Percentiles rank a stretch among this genome's conserved stretches.
Evolutionary conservation across 2,797 vertebrate genomes (phyloP).

Genomic region (Acestrorhynchus altus): DNA sequence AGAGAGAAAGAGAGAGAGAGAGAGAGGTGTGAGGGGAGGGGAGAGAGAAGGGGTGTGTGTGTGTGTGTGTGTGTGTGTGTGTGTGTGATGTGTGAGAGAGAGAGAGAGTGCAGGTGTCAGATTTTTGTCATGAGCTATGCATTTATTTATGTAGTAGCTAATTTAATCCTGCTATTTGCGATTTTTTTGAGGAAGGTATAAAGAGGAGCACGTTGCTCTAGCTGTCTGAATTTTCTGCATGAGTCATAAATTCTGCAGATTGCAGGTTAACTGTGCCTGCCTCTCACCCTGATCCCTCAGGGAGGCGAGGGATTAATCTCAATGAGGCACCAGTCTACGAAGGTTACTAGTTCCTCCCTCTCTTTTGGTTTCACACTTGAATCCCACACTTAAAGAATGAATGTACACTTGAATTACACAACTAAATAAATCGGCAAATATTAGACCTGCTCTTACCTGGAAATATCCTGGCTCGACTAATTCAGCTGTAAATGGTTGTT

Average conservation of each 20-base stretch:
- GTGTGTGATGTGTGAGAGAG: background rate
- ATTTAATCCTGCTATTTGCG: constrained; percentile 4
- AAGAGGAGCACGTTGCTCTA: background rate
- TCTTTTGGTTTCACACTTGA: background rate
- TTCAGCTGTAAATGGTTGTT: background rate
- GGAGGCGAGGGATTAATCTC: background rate
- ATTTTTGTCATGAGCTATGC: constrained; percentile 17
- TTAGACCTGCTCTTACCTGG: background rate
- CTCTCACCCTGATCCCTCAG: background rate
- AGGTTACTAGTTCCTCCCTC: background rate
- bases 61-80: too few species aligned
- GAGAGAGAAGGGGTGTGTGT: background rate
- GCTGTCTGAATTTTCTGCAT: background rate
- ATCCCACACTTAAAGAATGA: background rate
- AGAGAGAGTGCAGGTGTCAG: background rate
- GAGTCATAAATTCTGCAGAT: constrained; percentile 13
- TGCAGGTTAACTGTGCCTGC: constrained; percentile 1
- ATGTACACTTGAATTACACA: background rate
- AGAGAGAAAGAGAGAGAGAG: background rate
- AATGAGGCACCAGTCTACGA: background rate
- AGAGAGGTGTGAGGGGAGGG: background rate
- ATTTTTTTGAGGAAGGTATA: constrained; percentile 10
- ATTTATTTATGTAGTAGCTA: background rate
- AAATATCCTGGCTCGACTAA: background rate
- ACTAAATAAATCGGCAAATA: background rate